Conservation (phyloP, 2,113 vertebrate genomes). For the Alligator mississippiensis region DNA sequence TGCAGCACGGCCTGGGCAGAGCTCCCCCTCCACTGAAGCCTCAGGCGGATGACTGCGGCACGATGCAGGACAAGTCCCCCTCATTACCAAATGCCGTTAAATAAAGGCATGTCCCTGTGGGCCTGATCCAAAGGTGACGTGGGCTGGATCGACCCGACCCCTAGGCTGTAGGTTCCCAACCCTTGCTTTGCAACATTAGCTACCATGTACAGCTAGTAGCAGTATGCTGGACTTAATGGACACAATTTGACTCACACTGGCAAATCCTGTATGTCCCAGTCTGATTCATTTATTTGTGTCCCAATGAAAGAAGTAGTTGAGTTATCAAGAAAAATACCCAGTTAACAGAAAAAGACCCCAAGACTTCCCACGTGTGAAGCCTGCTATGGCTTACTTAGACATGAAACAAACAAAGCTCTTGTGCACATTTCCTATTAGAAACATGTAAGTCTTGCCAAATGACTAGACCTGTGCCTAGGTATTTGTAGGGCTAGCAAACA, state of each 20-base stretch:
- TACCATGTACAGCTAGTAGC: rapidly evolving
- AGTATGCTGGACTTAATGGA: neutral
- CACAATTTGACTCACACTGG: neutral
- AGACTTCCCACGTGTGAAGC: neutral
- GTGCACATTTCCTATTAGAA: neutral
- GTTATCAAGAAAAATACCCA: neutral
- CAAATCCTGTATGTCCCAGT: neutral
- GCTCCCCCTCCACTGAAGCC: too few relatives aligned
- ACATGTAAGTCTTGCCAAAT: neutral
- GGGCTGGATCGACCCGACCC: too few relatives aligned
- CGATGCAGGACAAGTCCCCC: too few relatives aligned
- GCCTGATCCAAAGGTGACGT: too few relatives aligned
- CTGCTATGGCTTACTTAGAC: neutral
- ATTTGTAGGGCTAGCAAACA: neutral
- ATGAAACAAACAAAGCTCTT: neutral
- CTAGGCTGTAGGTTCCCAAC: too few relatives aligned
- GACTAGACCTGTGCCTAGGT: neutral
- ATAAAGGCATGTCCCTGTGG: too few relatives aligned
- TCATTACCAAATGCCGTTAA: too few relatives aligned
- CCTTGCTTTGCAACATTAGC: neutral
- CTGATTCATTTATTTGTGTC: neutral
- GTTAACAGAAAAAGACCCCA: neutral
- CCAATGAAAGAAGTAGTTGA: neutral
- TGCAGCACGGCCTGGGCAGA: too few relatives aligned
- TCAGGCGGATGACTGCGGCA: too few relatives aligned